phyloP scores from a whole-genome alignment of 92 coral and sea anemone genomes.

The Desmophyllum pertusum region DNA sequence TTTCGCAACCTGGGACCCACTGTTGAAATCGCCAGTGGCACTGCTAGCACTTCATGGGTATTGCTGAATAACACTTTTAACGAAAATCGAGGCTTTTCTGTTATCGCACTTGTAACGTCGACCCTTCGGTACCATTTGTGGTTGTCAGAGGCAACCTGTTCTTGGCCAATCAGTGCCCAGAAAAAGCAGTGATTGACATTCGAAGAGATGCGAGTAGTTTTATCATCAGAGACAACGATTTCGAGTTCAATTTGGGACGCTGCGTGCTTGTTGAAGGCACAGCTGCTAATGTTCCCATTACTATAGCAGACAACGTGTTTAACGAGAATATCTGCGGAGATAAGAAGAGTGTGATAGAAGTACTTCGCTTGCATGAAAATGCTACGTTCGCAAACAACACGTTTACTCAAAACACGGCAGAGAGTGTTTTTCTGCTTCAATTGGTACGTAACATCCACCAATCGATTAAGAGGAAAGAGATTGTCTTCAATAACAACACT shows the following conservation, averaged over 20 bases:
- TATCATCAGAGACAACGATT: conserved; percentile 34
- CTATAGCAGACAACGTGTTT: conserved; percentile 46
- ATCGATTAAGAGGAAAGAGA: not conserved
- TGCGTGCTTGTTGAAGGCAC: conserved; percentile 39
- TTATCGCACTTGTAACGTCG: not conserved
- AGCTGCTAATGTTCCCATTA: conserved; percentile 1
- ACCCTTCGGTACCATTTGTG: not conserved
- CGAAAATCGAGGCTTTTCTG: conserved; percentile 25
- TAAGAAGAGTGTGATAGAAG: conserved; percentile 47
- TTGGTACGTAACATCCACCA: conserved; percentile 29
- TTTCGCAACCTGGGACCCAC: conserved; percentile 39
- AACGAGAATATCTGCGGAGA: conserved; percentile 30
- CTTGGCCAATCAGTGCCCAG: conserved; percentile 39
- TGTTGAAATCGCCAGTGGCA: not conserved
- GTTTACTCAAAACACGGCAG: conserved; percentile 47
- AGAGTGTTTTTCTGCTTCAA: conserved; percentile 39
- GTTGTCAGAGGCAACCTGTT: conserved; percentile 37
- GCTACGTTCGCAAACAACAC: conserved; percentile 45
- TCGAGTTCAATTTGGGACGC: conserved; percentile 39
- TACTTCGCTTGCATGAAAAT: conserved; percentile 42
- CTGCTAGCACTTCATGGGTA: conserved; percentile 8
- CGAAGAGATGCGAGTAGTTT: not conserved
- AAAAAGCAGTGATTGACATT: conserved; percentile 47
- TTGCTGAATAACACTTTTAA: conserved; percentile 44
- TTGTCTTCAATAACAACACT: conserved; percentile 53